Conservation (phyloP, 2,797 vertebrate genomes). For the Danio tinwini region DNA sequence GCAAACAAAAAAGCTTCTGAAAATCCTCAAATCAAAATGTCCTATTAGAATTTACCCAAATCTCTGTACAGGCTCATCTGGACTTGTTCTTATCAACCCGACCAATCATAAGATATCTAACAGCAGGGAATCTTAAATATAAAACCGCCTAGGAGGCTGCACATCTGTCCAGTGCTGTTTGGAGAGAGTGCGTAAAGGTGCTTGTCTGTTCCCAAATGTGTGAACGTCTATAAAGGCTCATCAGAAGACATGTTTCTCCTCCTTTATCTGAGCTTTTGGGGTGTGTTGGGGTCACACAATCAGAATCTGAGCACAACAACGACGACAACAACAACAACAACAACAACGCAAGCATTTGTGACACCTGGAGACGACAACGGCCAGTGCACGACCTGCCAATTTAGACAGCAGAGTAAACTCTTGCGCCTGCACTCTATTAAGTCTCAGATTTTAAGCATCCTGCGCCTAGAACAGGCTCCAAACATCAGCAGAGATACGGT, state of each 20-base stretch:
- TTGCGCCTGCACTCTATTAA: conserved; percentile 94
- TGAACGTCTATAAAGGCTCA: conserved; percentile 7
- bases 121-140: conserved; percentile 80
- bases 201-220: conserved; percentile 12
- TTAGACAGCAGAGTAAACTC: conserved; percentile 93
- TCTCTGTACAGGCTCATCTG: background rate
- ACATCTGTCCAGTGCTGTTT: conserved; percentile 66
- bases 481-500: conserved; percentile 89
- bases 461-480: conserved; percentile 87
- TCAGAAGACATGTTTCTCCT: conserved; percentile 82
- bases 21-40: conserved; percentile 3
- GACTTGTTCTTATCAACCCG: conserved; percentile 55
- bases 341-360: conserved; percentile 67
- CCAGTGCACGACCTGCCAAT: conserved; percentile 90
- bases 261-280: conserved; percentile 81
- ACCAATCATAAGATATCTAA: conserved; percentile 86
- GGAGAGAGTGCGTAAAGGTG: conserved; percentile 63
- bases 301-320: conserved; percentile 76
- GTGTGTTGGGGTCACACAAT: conserved; percentile 79
- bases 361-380: conserved; percentile 82
- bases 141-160: conserved; percentile 51
- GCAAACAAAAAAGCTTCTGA: background rate
- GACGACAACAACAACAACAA: conserved; percentile 14
- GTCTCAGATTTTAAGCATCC: conserved; percentile 84
- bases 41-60: background rate